Base-by-base conservation (phyloP, 2,888 invertebrate species). In the Polietes domitor region DNA sequence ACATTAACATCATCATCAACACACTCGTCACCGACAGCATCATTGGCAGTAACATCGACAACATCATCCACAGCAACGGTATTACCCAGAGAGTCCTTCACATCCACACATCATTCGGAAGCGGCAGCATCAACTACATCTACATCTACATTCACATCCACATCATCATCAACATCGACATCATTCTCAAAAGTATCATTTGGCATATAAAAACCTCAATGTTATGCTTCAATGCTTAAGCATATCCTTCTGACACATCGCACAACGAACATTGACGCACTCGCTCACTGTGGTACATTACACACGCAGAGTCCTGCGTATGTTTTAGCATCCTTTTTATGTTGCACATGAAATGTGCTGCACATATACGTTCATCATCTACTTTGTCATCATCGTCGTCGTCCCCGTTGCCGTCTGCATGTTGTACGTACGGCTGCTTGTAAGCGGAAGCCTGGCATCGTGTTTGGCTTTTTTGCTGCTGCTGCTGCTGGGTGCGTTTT, bases 151-250 rank as follows among this genome's bases (percentile, higher is more conserved):
- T 41, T n/a, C n/a, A n/a, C n/a, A 37, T 37, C 78, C 87, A 87
- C 89, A 55, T 83, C 81, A 77, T 80, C 80, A 53, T 77, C 77
- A 72, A 76, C 79, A 72, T 80, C 65, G 72, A 70, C 79, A 77
- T 71, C 77, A 63, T 50, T 47, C 72, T 68, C 72, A 53, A 58
- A 61, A 71, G 70, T 79, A 89, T 87, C 88, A 87, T 88, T 28
- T 73, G 37, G 72, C 55, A 72, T 72, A 76, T 26, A 81, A 73
- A 73, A 84, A 81, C 84, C 84, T 81, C 84, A 84, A 84, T 79
- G 81, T 79, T 61, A 84, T 81, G 78, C 78, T 73, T 84, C 77
- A 78, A 73, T 84, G 76, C 78, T 79, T 24, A 70, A 55, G 76
- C 78, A 70, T 61, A 84, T 84, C 78, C 83, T 75, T 61, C 68